Evolutionary conservation across 2,113 vertebrate species (phyloP).

Genomic region (Pristiophorus japonicus): DNA sequence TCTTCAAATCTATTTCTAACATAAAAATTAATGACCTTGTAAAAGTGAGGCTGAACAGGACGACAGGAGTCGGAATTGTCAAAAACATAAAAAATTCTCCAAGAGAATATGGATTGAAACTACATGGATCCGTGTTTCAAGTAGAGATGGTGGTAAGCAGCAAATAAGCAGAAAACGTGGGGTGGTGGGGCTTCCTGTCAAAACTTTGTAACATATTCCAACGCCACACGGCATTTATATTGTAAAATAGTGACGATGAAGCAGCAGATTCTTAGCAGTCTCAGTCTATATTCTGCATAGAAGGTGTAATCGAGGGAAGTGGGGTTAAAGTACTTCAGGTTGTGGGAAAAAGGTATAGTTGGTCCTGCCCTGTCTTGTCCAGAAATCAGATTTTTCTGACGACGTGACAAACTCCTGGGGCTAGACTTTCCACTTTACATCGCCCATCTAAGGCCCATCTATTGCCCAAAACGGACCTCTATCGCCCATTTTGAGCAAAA

Average conservation of each 20-base stretch:
- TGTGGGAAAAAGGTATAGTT: background rate
- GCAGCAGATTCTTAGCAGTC: background rate
- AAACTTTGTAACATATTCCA: background rate
- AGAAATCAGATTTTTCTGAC: background rate
- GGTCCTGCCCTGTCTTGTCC: background rate
- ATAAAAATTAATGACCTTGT: slow-evolving; percentile 59
- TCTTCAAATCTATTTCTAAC: slow-evolving; percentile 61
- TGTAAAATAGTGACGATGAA: background rate
- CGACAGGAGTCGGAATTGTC: slow-evolving; percentile 54
- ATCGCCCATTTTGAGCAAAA: too few relatives aligned
- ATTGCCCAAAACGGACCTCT: too few relatives aligned
- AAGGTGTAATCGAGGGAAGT: background rate
- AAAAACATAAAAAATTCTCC: slow-evolving; percentile 42
- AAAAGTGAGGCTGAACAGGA: slow-evolving; percentile 54
- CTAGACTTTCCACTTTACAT: too few relatives aligned
- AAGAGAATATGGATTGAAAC: background rate
- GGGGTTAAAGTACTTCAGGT: background rate
- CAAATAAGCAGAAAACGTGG: background rate
- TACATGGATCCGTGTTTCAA: slow-evolving; percentile 10
- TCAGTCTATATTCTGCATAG: background rate
- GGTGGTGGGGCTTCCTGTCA: background rate
- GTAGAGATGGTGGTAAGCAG: background rate
- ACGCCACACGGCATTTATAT: background rate
- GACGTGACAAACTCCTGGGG: background rate
- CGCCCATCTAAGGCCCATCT: too few relatives aligned